Conservation (phyloP, 2,888 invertebrate species). For the Harmothoe impar region DNA sequence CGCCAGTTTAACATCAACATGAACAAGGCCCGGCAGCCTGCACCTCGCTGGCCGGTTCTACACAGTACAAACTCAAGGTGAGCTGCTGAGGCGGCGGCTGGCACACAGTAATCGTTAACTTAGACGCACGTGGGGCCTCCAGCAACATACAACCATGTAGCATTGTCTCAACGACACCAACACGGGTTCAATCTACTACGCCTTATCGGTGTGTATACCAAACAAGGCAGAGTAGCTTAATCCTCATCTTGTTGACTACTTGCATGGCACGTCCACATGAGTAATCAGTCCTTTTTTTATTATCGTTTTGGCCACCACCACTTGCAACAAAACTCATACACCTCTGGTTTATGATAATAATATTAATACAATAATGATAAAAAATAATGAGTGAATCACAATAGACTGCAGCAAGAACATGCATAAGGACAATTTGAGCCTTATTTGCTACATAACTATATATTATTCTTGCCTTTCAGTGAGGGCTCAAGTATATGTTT, state of each 20-base stretch:
- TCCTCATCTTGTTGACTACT: too few species aligned
- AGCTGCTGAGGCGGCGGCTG: neutral
- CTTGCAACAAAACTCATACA: slow-evolving; percentile 22
- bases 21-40: neutral
- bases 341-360: neutral
- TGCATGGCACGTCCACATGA: neutral
- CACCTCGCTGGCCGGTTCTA: neutral
- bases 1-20: slow-evolving; percentile 10
- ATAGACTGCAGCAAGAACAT: slow-evolving; percentile 51
- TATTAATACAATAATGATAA: neutral
- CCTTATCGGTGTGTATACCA: too few species aligned
- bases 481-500: slow-evolving; percentile 33
- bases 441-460: slow-evolving; percentile 48
- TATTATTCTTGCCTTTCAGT: neutral
- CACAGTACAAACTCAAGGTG: neutral
- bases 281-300: neutral
- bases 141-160: too few species aligned
- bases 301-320: slow-evolving; percentile 4
- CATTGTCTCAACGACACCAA: too few species aligned
- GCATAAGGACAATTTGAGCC: slow-evolving; percentile 48
- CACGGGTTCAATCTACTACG: too few species aligned
- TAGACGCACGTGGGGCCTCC: too few species aligned
- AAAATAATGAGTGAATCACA: slow-evolving; percentile 48
- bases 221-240: too few species aligned
- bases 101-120: too few species aligned